phyloP scores from a whole-genome alignment of 2,888 invertebrate genomes.

The Heliconius charithonia region DNA sequence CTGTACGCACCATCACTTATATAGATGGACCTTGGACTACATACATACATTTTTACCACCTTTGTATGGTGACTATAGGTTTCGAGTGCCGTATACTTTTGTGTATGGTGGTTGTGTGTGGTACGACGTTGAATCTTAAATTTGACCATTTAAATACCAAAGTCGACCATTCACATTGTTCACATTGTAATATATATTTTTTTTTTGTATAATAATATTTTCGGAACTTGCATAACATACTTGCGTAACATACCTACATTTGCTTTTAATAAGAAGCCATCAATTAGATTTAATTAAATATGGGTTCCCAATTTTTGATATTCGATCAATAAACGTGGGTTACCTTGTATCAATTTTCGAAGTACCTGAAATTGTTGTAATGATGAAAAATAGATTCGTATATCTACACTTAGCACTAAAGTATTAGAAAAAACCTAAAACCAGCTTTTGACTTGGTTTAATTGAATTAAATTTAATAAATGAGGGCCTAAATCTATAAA shows the following conservation, averaged over 20 bases:
- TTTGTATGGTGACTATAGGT: constrained; percentile 38
- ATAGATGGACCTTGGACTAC: constrained; percentile 78
- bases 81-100: constrained; percentile 32
- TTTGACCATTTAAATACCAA: constrained; percentile 36
- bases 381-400: background rate
- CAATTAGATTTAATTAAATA: background rate
- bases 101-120: constrained; percentile 2
- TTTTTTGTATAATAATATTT: background rate
- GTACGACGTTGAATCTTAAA: constrained; percentile 2
- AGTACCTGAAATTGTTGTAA: background rate
- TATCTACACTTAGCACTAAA: background rate
- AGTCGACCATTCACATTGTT: constrained; percentile 1
- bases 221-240: background rate
- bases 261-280: background rate
- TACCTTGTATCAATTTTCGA: background rate
- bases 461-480: background rate
- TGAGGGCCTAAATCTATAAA: background rate
- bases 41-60: constrained; percentile 63
- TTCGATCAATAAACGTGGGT: background rate
- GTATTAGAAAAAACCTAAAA: background rate
- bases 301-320: background rate
- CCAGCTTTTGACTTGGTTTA: background rate
- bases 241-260: background rate
- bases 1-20: constrained; percentile 74
- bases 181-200: background rate